Conservation (phyloP, 2,797 vertebrate species). For the Cryptoprocta ferox region DNA sequence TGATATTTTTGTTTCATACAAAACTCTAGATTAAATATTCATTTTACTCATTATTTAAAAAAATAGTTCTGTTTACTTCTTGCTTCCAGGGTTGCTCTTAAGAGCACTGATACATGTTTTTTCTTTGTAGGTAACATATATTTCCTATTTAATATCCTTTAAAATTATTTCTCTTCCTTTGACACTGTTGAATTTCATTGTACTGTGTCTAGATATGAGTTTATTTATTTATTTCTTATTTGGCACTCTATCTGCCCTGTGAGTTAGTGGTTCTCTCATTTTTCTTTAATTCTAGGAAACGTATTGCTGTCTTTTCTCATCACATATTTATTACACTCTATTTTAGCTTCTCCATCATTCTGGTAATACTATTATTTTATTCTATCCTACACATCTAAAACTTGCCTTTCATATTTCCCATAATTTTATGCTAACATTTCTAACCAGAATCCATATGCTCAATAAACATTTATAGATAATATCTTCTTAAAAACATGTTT, state of each 20-base stretch:
- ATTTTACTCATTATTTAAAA: background rate
- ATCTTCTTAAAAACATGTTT: background rate
- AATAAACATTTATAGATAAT: background rate
- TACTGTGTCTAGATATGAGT: background rate
- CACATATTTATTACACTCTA: background rate
- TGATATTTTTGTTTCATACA: background rate
- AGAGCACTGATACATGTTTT: background rate
- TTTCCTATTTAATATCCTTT: background rate
- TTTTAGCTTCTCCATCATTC: background rate
- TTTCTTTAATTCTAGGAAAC: background rate
- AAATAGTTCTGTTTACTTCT: background rate
- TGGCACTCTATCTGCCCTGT: background rate
- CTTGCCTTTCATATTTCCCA: background rate
- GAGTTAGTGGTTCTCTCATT: background rate
- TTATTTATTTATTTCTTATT: background rate
- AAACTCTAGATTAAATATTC: background rate
- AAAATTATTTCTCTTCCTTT: background rate
- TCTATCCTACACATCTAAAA: background rate
- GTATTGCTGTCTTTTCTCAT: background rate
- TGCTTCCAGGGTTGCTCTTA: background rate
- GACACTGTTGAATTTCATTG: background rate
- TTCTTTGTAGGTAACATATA: background rate
- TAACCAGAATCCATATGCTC: background rate
- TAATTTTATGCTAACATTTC: background rate
- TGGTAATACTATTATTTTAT: background rate